Evolutionary conservation across 2,797 vertebrate species (phyloP).

Genomic region (Clarias platycephalus): DNA sequence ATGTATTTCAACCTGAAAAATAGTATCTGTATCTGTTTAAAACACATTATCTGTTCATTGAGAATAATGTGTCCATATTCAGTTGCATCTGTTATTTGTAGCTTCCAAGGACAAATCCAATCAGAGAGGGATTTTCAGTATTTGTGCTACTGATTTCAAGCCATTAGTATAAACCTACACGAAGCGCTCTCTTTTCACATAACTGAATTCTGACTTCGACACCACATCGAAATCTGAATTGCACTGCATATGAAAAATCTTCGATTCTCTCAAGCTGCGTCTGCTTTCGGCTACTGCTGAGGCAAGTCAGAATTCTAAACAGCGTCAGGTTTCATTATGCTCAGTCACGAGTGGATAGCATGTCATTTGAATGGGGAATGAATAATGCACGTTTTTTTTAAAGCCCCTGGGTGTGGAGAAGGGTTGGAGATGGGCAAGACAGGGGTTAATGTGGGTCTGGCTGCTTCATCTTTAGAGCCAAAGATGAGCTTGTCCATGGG

Average conservation of each 20-base stretch:
- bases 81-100: neutral
- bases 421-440: conserved; percentile 24
- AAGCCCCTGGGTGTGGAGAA: conserved; percentile 34
- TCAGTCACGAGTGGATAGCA: conserved; percentile 46
- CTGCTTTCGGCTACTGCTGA: conserved; percentile 5
- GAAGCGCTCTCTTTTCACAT: neutral
- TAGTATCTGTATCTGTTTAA: neutral
- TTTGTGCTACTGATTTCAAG: conserved; percentile 16
- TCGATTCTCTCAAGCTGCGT: neutral
- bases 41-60: neutral
- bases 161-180: conserved; percentile 16
- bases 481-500: conserved; percentile 44
- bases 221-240: neutral
- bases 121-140: neutral
- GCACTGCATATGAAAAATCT: neutral
- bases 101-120: neutral
- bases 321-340: conserved; percentile 53
- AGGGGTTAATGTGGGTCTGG: conserved; percentile 54
- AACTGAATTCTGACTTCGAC: conserved; percentile 8
- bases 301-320: conserved; percentile 42
- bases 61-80: neutral
- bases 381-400: conserved; percentile 50
- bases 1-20: neutral
- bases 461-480: conserved; percentile 43
- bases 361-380: conserved; percentile 52